Evolutionary conservation across 2,888 invertebrate genomes (phyloP).

Genomic region (Amphipyra berbera): DNA sequence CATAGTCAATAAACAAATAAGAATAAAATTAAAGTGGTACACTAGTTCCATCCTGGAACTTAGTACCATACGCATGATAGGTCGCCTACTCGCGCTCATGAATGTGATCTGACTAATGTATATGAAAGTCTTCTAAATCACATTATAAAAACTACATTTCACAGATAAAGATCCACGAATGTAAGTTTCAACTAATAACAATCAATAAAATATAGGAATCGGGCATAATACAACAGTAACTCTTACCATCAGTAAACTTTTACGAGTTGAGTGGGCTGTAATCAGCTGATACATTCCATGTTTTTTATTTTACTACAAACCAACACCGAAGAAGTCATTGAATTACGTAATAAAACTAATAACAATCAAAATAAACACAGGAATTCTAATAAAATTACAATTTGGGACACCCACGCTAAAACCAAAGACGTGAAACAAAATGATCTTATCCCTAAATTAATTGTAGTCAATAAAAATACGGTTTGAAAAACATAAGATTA

Average conservation of each 20-base stretch:
- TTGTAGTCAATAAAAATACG: constrained; percentile 25
- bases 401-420: constrained; percentile 35
- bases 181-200: too few relatives aligned
- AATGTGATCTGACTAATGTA: too few relatives aligned
- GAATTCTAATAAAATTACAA: constrained; percentile 36
- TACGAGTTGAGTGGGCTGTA: constrained; percentile 29
- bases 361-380: constrained; percentile 47
- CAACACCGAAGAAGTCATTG: constrained; percentile 33
- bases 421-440: constrained; percentile 35
- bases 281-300: constrained; percentile 5
- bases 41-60: too few relatives aligned
- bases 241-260: constrained; percentile 9
- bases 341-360: constrained; percentile 44
- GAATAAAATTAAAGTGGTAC: too few relatives aligned
- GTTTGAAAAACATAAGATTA: constrained; percentile 27
- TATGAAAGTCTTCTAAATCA: too few relatives aligned
- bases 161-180: too few relatives aligned
- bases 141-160: too few relatives aligned
- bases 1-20: too few relatives aligned
- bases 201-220: too few relatives aligned
- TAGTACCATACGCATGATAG: too few relatives aligned
- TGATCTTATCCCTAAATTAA: constrained; percentile 35
- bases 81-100: too few relatives aligned
- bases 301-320: constrained; percentile 18
- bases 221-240: background rate